Evolutionary conservation across 2,113 vertebrate genomes (phyloP).

Genomic region (Carollia perspicillata): DNA sequence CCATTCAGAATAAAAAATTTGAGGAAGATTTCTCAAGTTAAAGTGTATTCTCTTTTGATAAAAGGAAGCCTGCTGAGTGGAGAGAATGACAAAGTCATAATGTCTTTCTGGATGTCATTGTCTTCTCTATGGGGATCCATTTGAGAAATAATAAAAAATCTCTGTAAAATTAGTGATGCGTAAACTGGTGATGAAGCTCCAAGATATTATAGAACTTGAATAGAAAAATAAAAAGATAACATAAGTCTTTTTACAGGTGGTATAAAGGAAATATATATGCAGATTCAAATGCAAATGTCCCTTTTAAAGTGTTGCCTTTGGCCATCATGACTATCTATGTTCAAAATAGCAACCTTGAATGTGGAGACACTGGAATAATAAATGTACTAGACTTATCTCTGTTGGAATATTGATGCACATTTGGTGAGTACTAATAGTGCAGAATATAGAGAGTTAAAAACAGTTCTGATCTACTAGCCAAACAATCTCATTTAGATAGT

Average conservation of each 20-base stretch:
- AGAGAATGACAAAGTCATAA: not conserved
- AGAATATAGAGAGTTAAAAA: slow-evolving; percentile 27
- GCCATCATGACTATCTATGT: not conserved
- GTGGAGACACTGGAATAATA: not conserved
- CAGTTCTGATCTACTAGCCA: not conserved
- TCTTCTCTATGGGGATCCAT: not conserved
- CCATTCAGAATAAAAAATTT: not conserved
- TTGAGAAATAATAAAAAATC: not conserved
- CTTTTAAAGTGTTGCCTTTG: not conserved
- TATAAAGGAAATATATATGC: not conserved
- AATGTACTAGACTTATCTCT: not conserved
- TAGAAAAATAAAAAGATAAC: not conserved
- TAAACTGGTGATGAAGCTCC: not conserved
- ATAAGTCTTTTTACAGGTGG: not conserved
- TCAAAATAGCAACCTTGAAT: not conserved
- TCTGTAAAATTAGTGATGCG: not conserved
- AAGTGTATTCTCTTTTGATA: not conserved
- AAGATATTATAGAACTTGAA: not conserved
- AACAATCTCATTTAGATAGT: not conserved
- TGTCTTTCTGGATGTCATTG: not conserved
- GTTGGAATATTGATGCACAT: not conserved
- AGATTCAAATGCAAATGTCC: not conserved
- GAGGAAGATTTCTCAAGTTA: not conserved
- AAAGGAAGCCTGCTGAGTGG: not conserved
- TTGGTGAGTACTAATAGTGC: not conserved